Percentiles rank a stretch among this genome's conserved stretches.
These are phyloP conservation scores for Onychomys torridus DNA, from an alignment of 2,797 vertebrate species.

Conservation along the genomic window DNA sequence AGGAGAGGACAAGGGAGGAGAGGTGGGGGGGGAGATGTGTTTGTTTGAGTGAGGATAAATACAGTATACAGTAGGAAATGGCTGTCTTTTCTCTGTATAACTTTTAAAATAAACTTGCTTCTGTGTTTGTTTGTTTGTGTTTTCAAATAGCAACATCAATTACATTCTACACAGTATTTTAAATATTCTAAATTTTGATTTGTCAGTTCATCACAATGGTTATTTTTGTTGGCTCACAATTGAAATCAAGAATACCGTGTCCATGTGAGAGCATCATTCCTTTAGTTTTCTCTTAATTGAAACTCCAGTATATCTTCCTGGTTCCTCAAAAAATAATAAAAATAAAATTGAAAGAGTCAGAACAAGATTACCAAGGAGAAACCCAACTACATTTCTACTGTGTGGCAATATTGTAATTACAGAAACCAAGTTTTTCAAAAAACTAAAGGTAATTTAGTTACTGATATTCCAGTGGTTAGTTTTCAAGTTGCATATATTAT, in stretches of 20 bases:
- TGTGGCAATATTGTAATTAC: background rate
- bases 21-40: too few species aligned
- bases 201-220: background rate
- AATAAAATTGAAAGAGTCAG: background rate
- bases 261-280: background rate
- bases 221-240: background rate
- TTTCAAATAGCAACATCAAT: background rate
- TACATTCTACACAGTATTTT: background rate
- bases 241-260: background rate
- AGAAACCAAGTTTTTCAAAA: background rate
- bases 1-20: background rate
- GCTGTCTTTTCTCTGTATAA: background rate
- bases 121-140: background rate
- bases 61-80: rapidly evolving
- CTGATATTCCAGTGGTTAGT: background rate
- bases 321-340: background rate
- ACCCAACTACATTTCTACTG: background rate
- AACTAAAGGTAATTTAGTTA: slow-evolving; percentile 39
- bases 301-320: background rate
- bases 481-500: background rate
- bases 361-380: background rate
- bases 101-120: background rate
- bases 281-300: background rate
- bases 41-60: background rate
- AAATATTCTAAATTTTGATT: background rate